Evolutionary conservation across 2,888 invertebrate genomes (phyloP).

Genomic region (Diaperis boleti): DNA sequence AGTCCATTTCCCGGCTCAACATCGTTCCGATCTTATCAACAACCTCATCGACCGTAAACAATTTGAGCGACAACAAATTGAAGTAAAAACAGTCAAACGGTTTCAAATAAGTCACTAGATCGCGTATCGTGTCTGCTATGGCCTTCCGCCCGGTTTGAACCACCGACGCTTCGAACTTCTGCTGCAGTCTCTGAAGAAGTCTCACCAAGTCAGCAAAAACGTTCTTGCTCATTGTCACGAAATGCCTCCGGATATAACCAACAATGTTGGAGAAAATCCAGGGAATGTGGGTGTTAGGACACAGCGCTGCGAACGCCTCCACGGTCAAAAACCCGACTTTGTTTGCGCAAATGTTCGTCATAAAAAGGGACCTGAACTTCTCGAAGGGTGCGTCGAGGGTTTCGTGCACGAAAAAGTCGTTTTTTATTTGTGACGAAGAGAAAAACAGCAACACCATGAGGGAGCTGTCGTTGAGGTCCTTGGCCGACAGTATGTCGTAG

Average conservation of each 20-base stretch:
- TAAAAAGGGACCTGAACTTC: conserved; percentile 47
- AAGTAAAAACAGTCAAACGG: conserved; percentile 39
- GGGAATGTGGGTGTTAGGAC: conserved; percentile 45
- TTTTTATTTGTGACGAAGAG: conserved; percentile 50
- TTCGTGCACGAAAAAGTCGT: conserved; percentile 39
- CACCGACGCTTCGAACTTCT: conserved; percentile 45
- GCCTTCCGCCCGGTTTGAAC: conserved; percentile 4
- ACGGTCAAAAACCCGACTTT: conserved; percentile 50
- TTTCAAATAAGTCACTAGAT: conserved; percentile 17
- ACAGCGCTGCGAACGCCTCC: conserved; percentile 47
- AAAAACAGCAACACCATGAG: conserved; percentile 54
- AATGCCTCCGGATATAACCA: conserved; percentile 44
- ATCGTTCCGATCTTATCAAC: conserved; percentile 26
- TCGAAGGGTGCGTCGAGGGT: conserved; percentile 31
- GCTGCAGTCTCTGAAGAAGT: conserved; percentile 48
- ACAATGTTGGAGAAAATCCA: conserved; percentile 44
- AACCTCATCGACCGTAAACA: conserved; percentile 37
- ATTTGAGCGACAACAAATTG: conserved; percentile 50
- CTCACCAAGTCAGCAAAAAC: conserved; percentile 48
- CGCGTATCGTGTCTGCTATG: not conserved
- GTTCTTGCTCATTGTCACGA: conserved; percentile 47
- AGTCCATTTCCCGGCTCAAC: conserved; percentile 31
- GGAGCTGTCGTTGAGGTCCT: conserved; percentile 48
- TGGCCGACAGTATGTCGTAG: conserved; percentile 43
- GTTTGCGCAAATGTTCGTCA: conserved; percentile 48